phyloP scores from a whole-genome alignment of 2,797 vertebrate genomes.

The Chaetophractus vellerosus region DNA sequence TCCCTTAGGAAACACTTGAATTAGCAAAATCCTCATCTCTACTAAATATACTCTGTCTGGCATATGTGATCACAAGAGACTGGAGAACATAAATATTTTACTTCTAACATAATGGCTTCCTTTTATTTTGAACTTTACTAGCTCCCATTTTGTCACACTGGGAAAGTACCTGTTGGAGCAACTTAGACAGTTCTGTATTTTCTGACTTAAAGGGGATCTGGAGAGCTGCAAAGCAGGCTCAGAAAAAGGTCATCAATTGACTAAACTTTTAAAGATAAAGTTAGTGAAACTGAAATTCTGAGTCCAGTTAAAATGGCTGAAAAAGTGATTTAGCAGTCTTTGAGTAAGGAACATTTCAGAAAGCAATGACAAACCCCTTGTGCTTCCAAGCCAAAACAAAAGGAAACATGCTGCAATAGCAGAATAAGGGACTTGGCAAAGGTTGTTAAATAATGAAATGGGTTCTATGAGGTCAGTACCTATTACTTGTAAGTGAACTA shows the following conservation, averaged over 20 bases:
- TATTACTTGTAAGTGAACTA: neutral
- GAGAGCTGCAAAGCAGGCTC: neutral
- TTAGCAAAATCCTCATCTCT: conserved; percentile 6
- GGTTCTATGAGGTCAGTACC: neutral
- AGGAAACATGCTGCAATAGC: conserved; percentile 2
- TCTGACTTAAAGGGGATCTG: neutral
- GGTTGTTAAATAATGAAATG: neutral
- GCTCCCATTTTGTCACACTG: neutral
- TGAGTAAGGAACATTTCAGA: conserved; percentile 30
- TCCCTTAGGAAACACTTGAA: neutral
- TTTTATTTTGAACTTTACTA: conserved; percentile 41
- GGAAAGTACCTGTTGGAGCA: neutral
- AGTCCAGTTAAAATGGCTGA: neutral
- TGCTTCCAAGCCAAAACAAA: neutral
- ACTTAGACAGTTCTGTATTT: neutral
- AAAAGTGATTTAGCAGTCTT: conserved; percentile 30
- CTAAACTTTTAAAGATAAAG: conserved; percentile 42
- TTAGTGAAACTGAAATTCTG: conserved; percentile 49
- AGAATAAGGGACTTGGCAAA: conserved; percentile 26
- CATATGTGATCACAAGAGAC: neutral
- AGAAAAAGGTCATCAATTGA: neutral
- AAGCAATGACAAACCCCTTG: neutral
- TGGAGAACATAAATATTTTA: neutral
- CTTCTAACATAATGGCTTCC: neutral
- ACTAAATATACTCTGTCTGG: neutral